These are phyloP conservation scores for Leucania comma DNA, from an alignment of 2,888 invertebrate genomes.

Conservation along the genomic window DNA sequence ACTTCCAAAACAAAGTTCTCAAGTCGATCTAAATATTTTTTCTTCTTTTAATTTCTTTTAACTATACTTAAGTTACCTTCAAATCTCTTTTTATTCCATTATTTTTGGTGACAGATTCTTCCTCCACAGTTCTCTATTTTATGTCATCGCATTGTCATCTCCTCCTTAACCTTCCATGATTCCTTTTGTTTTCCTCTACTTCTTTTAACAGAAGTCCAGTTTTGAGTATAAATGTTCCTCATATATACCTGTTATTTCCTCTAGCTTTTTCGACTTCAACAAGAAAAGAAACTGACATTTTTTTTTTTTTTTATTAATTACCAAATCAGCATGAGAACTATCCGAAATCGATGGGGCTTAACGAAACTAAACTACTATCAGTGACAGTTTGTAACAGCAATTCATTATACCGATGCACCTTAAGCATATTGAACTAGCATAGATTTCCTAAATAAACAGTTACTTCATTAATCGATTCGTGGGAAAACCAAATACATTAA, in stretches of 20 bases:
- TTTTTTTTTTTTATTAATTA: conserved; percentile 19
- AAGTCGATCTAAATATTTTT: no score
- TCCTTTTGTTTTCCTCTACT: background rate
- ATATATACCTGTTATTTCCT: background rate
- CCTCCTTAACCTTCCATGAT: background rate
- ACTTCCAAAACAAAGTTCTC: no score
- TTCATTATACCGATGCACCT: conserved; percentile 46
- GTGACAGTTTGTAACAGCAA: conserved; percentile 49
- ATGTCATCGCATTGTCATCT: background rate
- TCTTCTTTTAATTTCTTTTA: no score
- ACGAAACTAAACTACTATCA: conserved; percentile 17
- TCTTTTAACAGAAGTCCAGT: no score
- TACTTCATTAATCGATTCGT: conserved; percentile 56
- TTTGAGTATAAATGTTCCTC: background rate
- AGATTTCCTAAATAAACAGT: conserved; percentile 55
- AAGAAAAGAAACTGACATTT: background rate
- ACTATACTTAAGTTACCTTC: no score
- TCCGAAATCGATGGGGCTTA: conserved; percentile 5
- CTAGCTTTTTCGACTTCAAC: background rate
- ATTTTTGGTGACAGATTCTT: no score
- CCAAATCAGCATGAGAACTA: conserved; percentile 37
- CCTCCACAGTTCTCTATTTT: no score
- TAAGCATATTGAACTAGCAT: conserved; percentile 43
- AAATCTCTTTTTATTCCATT: no score
- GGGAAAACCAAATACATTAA: conserved; percentile 58